Base-by-base conservation (phyloP, 1,140 invertebrate species). In the Drosophila nasuta region DNA sequence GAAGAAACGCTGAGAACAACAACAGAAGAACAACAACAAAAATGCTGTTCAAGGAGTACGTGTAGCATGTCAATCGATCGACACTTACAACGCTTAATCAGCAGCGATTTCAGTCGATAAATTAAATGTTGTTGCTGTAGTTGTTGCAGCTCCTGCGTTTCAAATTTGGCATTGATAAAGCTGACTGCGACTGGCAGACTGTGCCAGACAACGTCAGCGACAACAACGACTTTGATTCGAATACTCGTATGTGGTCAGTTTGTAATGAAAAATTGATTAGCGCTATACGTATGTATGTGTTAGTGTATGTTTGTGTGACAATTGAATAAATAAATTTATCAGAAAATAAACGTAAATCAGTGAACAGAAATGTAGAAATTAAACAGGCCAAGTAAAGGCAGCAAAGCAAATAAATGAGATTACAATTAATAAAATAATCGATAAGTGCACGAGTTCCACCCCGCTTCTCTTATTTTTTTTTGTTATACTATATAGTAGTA, bases 221-320 rank as follows among this genome's bases (percentile, higher is more conserved):
- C 66, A 38, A 48, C 48, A 41, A 51, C 63, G 25, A 62, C 48
- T 67, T 63, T 68, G 70, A 74, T 79, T 68, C 70, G 70, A 60
- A 28, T 65, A 74, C 75, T 68, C 70, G 70, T 51, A 28, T 65
- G 65, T 71, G 74, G 68, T 49, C 64, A 74, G 82, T 87, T 79
- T 88, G 85, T 88, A 88, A 88, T 81, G 85, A 88, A 88, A 88
- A 88, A 88, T 88, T 88, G 85, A 88, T 88, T 89, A 88, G 83
- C 69, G 49, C 73, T 43, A 57, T 54, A 71, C 13, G 20, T 38
- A 38, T 60, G 56, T 48, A 7, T 60, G 56, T 48, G 4, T 54
- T n/a, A 43, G 28, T 45, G 48, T 11, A 5, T 17, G n/a, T 17
- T 13, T 46, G 48, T 28, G 48, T 49, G 48, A 35, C 51, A 73